Evolutionary conservation across 2,797 vertebrate species (phyloP), one percentile per base, ranked within the genome.

Genomic region (Mormyrus hasselquistii): DNA sequence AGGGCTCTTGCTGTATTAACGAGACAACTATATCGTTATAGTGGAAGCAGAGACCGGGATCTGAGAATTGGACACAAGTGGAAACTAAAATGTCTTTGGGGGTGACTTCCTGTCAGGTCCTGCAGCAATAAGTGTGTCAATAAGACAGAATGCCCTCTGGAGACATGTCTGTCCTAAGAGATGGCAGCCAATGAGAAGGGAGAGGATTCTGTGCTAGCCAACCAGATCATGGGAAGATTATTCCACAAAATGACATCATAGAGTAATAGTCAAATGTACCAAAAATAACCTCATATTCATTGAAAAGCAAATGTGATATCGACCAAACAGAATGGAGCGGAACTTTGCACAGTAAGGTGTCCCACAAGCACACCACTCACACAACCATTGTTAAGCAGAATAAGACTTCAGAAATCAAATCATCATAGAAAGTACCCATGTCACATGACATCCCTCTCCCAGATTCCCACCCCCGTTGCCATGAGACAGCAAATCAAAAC

Each of bases 281-380:
- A 52, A 59, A 84, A 90, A 57, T 65, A 47, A 47, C 16, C 38
- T 44, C 41, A 82, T 82, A 82, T 47, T 82, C 76, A 22, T 82
- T n/a, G 19, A 82, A 82, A 85, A 85, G 49, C 44, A 85, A 52
- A 85, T 25, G 84, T 52, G 22, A 83, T 38, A 62, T 93, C 90
- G 87, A 92, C 53, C 90, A 90, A 90, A 93, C 59, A 12, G n/a
- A 59, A 76, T 52, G 53, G 53, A 82, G 59, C 44, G 6, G 82
- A 89, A 89, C 76, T 34, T 89, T 57, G 53, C 76, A 92, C 90
- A 89, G 73, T 65, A 91, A 90, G 89, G 52, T 83, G 83, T 82
- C 90, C 92, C 91, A 87, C 91, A 79, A 87, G 88, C 92, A 88
- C 73, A 94, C 93, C 93, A 94, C 92, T 94, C 93, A 94, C 92